A percentile compares a stretch with the other conserved stretches of the same genome.
Conservation (phyloP, 1,140 invertebrate genomes). For the Lethrus apterus region DNA sequence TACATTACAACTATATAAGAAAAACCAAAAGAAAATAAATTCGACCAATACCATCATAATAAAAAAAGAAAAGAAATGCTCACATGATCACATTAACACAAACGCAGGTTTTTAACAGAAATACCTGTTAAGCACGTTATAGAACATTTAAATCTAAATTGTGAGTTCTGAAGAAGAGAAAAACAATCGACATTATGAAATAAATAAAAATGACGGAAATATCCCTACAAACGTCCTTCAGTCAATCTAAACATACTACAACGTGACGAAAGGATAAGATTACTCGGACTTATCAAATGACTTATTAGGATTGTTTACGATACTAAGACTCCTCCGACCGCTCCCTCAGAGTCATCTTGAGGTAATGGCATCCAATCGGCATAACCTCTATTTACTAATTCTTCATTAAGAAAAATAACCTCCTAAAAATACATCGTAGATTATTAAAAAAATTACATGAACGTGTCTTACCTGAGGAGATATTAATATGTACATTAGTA, state of each 20-base stretch:
- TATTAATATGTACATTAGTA: constrained; percentile 68
- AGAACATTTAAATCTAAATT: no score
- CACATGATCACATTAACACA: no score
- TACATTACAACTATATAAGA: no score
- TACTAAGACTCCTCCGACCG: background rate
- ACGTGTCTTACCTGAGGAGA: constrained; percentile 55
- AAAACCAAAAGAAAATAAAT: no score
- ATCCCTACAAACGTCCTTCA: background rate
- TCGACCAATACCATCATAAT: no score
- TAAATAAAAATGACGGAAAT: background rate
- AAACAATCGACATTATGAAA: background rate
- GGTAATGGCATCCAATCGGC: constrained; percentile 50
- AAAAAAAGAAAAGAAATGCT: no score
- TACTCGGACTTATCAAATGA: background rate
- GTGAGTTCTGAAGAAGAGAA: no score
- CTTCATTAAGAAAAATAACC: constrained; percentile 60
- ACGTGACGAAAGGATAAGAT: background rate
- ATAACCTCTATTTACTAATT: constrained; percentile 58
- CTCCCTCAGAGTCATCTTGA: background rate
- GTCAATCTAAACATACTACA: no score
- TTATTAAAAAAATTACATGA: no score
- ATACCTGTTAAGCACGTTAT: no score
- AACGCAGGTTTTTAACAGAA: no score
- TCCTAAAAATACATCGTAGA: no score
- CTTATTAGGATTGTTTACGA: background rate